Percentiles rank a stretch among this genome's conserved stretches.
Conservation (phyloP, 2,888 invertebrate species). For the Poecilobothrus nobilitatus region DNA sequence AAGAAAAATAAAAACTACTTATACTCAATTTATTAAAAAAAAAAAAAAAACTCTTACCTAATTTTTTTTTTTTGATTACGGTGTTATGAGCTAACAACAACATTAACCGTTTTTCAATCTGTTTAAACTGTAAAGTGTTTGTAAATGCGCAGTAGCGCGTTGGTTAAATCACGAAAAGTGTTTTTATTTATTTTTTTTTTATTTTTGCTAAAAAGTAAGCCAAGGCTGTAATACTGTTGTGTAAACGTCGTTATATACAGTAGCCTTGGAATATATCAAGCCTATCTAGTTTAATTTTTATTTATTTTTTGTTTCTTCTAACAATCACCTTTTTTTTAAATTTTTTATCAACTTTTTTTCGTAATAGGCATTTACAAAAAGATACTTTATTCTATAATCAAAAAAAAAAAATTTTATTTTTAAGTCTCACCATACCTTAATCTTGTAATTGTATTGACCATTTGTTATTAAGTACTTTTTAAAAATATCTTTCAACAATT, state of each 20-base stretch:
- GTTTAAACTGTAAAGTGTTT: too few species aligned
- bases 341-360: too few species aligned
- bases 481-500: neutral
- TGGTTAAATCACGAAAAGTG: neutral
- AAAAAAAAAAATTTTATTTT: too few species aligned
- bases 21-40: too few species aligned
- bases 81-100: too few species aligned
- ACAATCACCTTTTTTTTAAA: neutral
- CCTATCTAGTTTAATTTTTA: neutral
- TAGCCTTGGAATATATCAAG: neutral
- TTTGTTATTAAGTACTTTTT: neutral
- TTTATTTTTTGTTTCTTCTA: neutral
- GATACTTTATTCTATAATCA: neutral
- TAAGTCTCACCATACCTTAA: too few species aligned
- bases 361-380: neutral
- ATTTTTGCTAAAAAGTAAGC: neutral
- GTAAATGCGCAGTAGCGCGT: too few species aligned
- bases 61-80: too few species aligned
- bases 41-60: too few species aligned
- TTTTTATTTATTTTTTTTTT: neutral
- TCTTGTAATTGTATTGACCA: neutral
- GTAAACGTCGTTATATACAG: too few species aligned
- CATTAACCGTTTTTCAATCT: too few species aligned
- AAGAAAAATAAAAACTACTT: too few species aligned
- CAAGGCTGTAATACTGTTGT: neutral